Evolutionary conservation across 2,113 vertebrate genomes (phyloP).

Genomic region (Hippocampus abdominalis): DNA sequence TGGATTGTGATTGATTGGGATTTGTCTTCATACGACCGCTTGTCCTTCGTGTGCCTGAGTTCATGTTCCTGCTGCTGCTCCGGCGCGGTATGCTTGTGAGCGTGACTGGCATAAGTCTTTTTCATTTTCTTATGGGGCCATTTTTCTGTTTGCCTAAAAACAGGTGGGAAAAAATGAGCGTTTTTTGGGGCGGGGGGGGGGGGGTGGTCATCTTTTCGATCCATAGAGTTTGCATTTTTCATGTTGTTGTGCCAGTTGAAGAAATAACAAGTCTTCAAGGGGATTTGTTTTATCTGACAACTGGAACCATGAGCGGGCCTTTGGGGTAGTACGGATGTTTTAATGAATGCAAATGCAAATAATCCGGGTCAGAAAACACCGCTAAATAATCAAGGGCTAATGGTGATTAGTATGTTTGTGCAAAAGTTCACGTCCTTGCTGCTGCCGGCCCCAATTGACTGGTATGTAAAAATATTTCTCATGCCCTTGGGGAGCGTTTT

Average conservation of each 20-base stretch:
- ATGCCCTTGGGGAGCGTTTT: not conserved
- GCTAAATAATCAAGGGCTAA: conserved; percentile 38
- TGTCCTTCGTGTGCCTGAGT: not conserved
- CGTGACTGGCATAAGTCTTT: not conserved
- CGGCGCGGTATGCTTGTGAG: not conserved
- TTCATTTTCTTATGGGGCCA: not conserved
- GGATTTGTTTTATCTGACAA: too few relatives aligned
- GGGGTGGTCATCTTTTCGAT: not conserved
- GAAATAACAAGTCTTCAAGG: too few relatives aligned
- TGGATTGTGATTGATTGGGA: not conserved
- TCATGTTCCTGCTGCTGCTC: not conserved
- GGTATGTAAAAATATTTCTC: not conserved
- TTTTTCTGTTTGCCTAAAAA: not conserved
- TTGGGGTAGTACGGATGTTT: not conserved
- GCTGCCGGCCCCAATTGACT: not conserved
- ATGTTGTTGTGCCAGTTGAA: not conserved
- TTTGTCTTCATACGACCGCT: not conserved
- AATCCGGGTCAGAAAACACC: not conserved
- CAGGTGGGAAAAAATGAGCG: not conserved
- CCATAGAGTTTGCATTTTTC: not conserved
- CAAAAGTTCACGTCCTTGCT: not conserved
- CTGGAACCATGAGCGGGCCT: not conserved
- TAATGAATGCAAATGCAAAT: not conserved
- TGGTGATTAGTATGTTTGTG: conserved; percentile 12
- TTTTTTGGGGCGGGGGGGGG: not conserved